Evolutionary conservation across 2,113 vertebrate genomes (phyloP), one percentile per base, ranked within the genome.

Genomic region (Thalassarche chlororhynchos): DNA sequence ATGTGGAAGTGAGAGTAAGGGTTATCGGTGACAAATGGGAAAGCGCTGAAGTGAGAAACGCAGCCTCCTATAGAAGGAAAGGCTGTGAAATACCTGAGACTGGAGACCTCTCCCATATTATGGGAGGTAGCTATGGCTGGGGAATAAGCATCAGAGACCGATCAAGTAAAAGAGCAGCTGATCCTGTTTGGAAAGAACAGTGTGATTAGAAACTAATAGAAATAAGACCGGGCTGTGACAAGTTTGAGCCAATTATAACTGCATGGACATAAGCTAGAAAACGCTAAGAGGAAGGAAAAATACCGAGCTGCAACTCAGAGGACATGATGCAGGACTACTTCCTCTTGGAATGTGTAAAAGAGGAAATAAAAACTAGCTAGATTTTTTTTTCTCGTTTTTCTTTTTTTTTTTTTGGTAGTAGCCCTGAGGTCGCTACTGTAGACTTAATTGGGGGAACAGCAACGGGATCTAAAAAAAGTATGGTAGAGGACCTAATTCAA

Each of bases 1-100:
- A 95, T 93, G 92, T 93, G 97, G 98, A 98, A 98, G 96, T 97
- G 97, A 98, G 97, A 98, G 97, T 54, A 40, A 12, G 58, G 61
- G 70, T 69, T 55, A 32, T 47, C 4, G 20, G 74, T 70, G 89
- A 79, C 70, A 64, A 51, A 55, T 40, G 62, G 72, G 69, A 84
- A 62, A 78, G 82, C 40, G 13, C 38, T 62, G 38, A 66, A 90
- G 36, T 47, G 72, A 60, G 52, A 87, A 89, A 18, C 1, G 4
- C 28, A 34, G 25, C 23, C 44, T 66, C 42, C 25, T 7, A 1
- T 14, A 29, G 68, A 61, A 55, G 49, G 60, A 28, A 54, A 92
- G 21, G 7, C 77, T 77, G 60, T 34, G 17, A 83, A 79, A 78
- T 34, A 62, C 54, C 70, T 55, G 46, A 13, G 49, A 7, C 8